Base-by-base conservation (phyloP, 1,140 invertebrate genomes). In the Acyrthosiphon pisum region DNA sequence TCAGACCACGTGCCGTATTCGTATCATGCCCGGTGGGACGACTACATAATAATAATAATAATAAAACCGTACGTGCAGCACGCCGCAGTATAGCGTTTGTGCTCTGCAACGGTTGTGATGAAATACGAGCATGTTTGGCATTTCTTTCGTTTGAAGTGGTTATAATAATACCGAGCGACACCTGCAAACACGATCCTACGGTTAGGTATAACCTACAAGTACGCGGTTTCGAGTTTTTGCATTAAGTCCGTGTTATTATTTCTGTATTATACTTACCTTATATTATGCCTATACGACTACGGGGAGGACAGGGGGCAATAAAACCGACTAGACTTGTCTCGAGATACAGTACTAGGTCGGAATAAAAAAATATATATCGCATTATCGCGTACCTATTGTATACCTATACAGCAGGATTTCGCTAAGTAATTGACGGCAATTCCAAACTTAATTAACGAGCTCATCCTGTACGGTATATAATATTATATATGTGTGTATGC, bases 361-460 rank as follows among this genome's bases (percentile, higher is more conserved):
- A 81, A 91, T 91, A 81, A 91, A 60, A 90, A 68, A 68, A 68
- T 68, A n/a, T 68, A n/a, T 68, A 68, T 68, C 11, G 14, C 60
- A 68, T 68, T 68, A 90, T 90, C 50, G 23, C 50, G 35, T 41
- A 53, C 23, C 60, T n/a, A 68, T 68, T 68, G n/a, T 68, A n/a
- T 68, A 68, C 30, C 30, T n/a, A 14, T 30, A 18, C 60, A n/a
- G 14, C 89, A 22, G 6, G 20, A 91, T 91, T 91, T 91, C 30
- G 68, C 90, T 50, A 48, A 81, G 90, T 91, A 91, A 91, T 91
- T 48, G 90, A 91, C 46, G 44, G 68, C 60, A 81, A 91, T 91
- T 91, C 46, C 46, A 35, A 48, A 91, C 30, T 91, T 83, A 91
- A 91, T 91, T 91, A 91, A 91, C 68, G 90, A 91, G 68, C 60